phyloP scores from a whole-genome alignment of 2,888 invertebrate genomes.

The Leptopilina syphax region DNA sequence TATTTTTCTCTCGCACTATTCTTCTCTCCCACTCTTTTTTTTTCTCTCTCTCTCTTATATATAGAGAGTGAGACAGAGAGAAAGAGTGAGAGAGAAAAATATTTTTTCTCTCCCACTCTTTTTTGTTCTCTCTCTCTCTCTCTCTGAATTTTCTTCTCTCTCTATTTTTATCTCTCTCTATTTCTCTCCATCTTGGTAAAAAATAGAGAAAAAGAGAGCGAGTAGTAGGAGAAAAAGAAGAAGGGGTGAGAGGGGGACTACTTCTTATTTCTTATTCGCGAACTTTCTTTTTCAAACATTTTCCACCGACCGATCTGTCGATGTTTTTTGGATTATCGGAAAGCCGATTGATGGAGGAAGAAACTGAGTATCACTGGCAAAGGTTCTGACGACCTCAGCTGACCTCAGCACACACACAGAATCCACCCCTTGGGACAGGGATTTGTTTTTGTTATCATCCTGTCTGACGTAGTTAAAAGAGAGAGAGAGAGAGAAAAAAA shows the following conservation, averaged over 20 bases:
- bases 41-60: no score
- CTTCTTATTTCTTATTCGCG: constrained; percentile 39
- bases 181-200: no score
- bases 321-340: constrained; percentile 59
- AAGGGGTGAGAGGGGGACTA: no score
- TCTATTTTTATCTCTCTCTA: no score
- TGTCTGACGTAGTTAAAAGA: constrained; percentile 39
- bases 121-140: constrained; percentile 24
- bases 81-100: no score
- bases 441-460: constrained; percentile 51
- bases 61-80: no score
- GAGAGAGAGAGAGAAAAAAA: not conserved
- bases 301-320: constrained; percentile 24
- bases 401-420: constrained; percentile 56
- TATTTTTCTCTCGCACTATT: no score
- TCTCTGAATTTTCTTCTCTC: no score
- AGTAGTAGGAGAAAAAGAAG: no score
- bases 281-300: constrained; percentile 43
- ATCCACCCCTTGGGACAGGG: constrained; percentile 53
- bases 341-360: constrained; percentile 59
- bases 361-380: constrained; percentile 40
- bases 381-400: constrained; percentile 48
- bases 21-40: no score
- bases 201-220: no score
- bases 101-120: constrained; percentile 25